Base-by-base conservation (phyloP, 1,140 invertebrate species). In the Trachelipus rathkii region DNA sequence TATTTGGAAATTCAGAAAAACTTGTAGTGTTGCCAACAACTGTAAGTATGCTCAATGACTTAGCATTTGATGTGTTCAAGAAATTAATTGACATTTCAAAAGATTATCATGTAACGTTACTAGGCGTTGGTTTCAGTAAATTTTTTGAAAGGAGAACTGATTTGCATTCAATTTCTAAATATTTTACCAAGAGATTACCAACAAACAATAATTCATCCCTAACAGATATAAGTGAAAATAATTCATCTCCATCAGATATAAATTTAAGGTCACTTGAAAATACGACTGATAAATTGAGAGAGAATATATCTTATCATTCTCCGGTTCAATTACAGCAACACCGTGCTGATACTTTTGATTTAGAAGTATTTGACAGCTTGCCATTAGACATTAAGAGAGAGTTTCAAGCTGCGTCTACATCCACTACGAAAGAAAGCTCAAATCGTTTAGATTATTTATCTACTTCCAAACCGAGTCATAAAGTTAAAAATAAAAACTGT, bases 61-160 rank as follows among this genome's bases (percentile, higher is more conserved):
- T 89, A 67, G 88, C 91, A 11, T 91, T 92, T 90, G 89, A 89
- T 80, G 85, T 93, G 69, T 92, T 93, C 82, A 89, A 90, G 82
- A 89, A 91, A 83, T 87, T 91, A 73, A 89, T 93, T 68, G 88
- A 92, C 82, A 86, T 89, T 74, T 87, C 87, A 13, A 90, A 91
- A 85, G 89, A 90, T 72, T 93, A 92, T 85, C 91, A 92, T 84
- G 88, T 93, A 77, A 92, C 91, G 9, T 84, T 93, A 50, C 84
- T 93, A 50, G 92, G 92, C 24, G 85, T 93, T 78, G 90, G 91
- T 13, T 93, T 93, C 82, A 91, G 90, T 4, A 92, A 93, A 83
- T 93, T 93, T 79, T 89, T 89, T 78, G 91, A 92, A 82, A 87
- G 88, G 67, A 88, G 88, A 81, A 88, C 86, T 19, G 89, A 89